Conservation (phyloP, 2,888 invertebrate genomes). For the Piscicola geometra region DNA sequence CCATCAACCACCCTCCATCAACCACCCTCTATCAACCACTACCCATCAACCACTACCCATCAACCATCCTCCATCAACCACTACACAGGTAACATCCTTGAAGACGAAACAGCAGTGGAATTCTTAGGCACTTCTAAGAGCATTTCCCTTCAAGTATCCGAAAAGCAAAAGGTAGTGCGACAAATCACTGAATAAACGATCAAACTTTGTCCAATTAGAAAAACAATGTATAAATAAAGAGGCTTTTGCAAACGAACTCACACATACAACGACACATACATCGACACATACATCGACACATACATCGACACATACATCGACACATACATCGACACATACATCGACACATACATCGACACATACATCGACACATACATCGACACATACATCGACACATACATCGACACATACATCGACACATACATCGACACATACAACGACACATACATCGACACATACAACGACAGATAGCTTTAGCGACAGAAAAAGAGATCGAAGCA, state of each 20-base stretch:
- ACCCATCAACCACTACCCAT: neutral
- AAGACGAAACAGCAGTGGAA: conserved; percentile 82
- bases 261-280: conserved; percentile 14
- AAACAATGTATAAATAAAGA: too few relatives aligned
- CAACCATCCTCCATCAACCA: neutral
- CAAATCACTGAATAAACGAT: too few relatives aligned
- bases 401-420: conserved; percentile 12
- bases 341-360: conserved; percentile 12
- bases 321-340: conserved; percentile 19
- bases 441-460: conserved; percentile 17
- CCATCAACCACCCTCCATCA: conserved; percentile 50
- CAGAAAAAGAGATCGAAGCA: conserved; percentile 81
- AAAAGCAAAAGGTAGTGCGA: conserved; percentile 80
- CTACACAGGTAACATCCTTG: conserved; percentile 69
- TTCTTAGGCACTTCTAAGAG: conserved; percentile 81
- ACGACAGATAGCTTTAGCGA: conserved; percentile 68
- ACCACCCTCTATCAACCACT: conserved; percentile 65
- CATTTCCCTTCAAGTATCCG: conserved; percentile 74
- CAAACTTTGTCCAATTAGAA: too few relatives aligned
- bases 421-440: conserved; percentile 9
- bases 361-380: conserved; percentile 10
- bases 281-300: conserved; percentile 9
- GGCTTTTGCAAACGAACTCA: too few relatives aligned
- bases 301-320: conserved; percentile 13
- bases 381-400: conserved; percentile 17